These are phyloP conservation scores for Pipistrellus nathusii DNA, from an alignment of 2,797 vertebrate genomes.

Conservation along the genomic window DNA sequence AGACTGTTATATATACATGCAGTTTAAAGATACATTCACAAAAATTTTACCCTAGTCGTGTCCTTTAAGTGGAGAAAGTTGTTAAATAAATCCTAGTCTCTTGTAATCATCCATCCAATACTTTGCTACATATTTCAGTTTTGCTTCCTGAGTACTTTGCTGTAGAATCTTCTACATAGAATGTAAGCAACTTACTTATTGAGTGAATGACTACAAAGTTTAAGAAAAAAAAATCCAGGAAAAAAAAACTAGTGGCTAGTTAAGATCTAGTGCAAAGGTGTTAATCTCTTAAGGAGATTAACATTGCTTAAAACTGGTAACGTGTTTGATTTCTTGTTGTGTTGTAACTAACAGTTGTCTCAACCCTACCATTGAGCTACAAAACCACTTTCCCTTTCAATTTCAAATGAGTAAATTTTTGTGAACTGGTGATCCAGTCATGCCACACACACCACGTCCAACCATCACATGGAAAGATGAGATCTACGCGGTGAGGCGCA, in stretches of 20 bases:
- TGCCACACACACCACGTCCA: slow-evolving; percentile 56
- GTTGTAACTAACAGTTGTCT: background rate
- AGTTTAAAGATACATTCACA: slow-evolving; percentile 81
- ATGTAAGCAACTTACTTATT: background rate
- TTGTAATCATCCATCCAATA: background rate
- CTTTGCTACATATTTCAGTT: background rate
- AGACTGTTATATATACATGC: background rate
- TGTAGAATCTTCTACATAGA: background rate
- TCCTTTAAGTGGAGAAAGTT: slow-evolving; percentile 9
- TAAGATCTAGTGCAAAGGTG: background rate
- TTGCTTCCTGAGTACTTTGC: slow-evolving; percentile 28
- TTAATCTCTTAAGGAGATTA: background rate
- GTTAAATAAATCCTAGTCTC: background rate
- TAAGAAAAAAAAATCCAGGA: slow-evolving; percentile 20
- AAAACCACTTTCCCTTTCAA: background rate
- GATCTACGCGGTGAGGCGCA: background rate
- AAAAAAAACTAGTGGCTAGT: background rate
- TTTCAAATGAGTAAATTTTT: slow-evolving; percentile 58
- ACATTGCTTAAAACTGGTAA: background rate
- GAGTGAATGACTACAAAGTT: background rate
- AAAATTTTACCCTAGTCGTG: slow-evolving; percentile 69
- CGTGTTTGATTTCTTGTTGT: background rate
- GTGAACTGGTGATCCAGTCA: slow-evolving; percentile 63
- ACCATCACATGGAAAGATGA: background rate
- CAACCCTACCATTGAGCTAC: background rate